Base-by-base conservation (phyloP, 2,113 vertebrate genomes). In the Saimiri boliviensis region DNA sequence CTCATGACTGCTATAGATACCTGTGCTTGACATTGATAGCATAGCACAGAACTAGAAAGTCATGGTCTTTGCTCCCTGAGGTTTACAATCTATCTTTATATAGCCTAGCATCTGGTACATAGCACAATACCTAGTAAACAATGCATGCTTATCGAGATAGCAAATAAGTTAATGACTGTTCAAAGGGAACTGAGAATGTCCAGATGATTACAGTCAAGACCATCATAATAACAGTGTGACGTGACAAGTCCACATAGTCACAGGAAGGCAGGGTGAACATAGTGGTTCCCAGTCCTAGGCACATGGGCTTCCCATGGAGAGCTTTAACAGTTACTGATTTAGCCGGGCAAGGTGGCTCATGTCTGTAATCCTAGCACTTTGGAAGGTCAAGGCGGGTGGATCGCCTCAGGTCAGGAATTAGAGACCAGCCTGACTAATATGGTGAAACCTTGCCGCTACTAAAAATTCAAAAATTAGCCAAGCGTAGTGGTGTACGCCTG, bases 181-280 rank as follows among this genome's bases (percentile, higher is more conserved):
- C 12, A 20, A 5, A 37, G 4, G 74, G 9, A 81, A 42, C 35
- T 6, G 2, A 82, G n/a, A 8, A 17, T 35, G 6, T 56, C 40
- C 68, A 81, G 25, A n/a, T 2, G 30, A 88, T 35, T 10, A 7
- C 83, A 35, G 6, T n/a, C 2, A 63, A 30, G 30, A 81, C 10
- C 9, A 21, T 35, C 7, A 6, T 12, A 17, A n/a, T 10, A 66
- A 17, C 14, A 3, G 6, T 32, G 12, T n/a, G 8, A 68, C 1
- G 17, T 13, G 66, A 45, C 21, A 58, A 21, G 2, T 45, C 30
- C 42, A 23, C 5, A 19, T 8, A 14, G 10, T 30, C 58, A 5
- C 35, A 52, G 56, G 20, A 8, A 74, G 20, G 27, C 14, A 25
- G 8, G 8, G 1, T 14, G 10, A 23, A 82, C 13, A 6, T 21